Evolutionary conservation across 2,113 vertebrate genomes (phyloP).

Genomic region (Catagonus wagneri): DNA sequence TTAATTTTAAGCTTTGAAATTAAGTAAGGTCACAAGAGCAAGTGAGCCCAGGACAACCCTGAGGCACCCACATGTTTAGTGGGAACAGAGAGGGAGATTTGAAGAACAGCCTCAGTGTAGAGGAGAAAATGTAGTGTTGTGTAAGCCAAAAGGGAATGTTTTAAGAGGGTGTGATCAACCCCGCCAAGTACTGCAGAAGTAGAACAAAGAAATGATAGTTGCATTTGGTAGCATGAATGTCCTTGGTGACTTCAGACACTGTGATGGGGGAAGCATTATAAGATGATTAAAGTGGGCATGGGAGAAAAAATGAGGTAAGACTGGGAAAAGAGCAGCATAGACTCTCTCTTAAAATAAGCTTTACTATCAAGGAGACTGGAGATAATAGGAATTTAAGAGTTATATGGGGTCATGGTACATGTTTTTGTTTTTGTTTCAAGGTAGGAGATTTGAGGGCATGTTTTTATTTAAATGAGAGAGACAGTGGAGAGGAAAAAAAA

Average conservation of each 20-base stretch:
- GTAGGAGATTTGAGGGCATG: background rate
- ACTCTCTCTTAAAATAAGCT: background rate
- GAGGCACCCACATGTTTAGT: background rate
- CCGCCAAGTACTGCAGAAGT: background rate
- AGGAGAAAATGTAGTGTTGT: background rate
- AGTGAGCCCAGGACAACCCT: background rate
- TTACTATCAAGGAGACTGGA: background rate
- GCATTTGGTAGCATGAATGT: slow-evolving; percentile 7
- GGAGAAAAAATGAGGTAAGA: background rate
- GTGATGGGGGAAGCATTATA: background rate
- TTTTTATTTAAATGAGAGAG: slow-evolving; percentile 21
- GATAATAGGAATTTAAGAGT: background rate
- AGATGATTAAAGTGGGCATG: background rate
- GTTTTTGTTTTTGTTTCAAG: background rate
- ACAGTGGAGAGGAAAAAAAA: background rate
- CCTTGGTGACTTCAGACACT: background rate
- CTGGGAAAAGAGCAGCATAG: background rate
- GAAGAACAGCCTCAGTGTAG: background rate
- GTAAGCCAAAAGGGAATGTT: background rate
- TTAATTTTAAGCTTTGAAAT: background rate
- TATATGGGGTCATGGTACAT: background rate
- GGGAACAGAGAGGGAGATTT: background rate
- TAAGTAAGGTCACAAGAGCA: background rate
- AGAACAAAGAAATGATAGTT: background rate
- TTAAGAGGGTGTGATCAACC: background rate